Conservation (phyloP, 2,113 vertebrate genomes). For the Pangasianodon hypophthalmus region DNA sequence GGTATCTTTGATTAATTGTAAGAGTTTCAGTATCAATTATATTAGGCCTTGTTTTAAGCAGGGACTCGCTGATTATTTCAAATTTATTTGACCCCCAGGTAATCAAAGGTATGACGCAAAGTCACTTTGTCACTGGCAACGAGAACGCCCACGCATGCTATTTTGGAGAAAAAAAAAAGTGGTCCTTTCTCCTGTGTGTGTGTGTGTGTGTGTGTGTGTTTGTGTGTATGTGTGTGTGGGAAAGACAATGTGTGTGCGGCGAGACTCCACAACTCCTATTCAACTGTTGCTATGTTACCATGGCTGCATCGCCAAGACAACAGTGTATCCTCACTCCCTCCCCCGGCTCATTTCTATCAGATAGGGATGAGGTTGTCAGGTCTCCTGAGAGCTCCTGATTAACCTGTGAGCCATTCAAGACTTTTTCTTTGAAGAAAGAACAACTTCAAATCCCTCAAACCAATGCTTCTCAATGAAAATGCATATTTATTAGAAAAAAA, state of each 20-base stretch:
- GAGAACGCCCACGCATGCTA: constrained; percentile 62
- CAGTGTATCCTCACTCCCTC: constrained; percentile 56
- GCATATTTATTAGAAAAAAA: neutral
- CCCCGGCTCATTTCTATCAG: constrained; percentile 53
- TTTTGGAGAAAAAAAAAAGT: constrained; percentile 70
- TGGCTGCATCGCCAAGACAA: constrained; percentile 71
- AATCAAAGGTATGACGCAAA: constrained; percentile 59
- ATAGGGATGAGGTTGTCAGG: constrained; percentile 47
- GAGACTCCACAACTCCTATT: constrained; percentile 60
- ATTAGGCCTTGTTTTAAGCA: constrained; percentile 45
- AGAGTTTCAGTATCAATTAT: constrained; percentile 37
- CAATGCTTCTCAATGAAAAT: neutral
- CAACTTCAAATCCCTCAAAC: neutral
- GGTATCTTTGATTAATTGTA: constrained; percentile 32
- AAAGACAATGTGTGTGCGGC: constrained; percentile 29
- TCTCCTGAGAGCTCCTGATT: constrained; percentile 36
- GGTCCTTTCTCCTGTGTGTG: constrained; percentile 35
- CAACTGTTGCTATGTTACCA: constrained; percentile 70
- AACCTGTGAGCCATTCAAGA: constrained; percentile 37
- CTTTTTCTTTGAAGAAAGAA: constrained; percentile 12
- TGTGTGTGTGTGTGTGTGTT: neutral
- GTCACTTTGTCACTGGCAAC: constrained; percentile 62
- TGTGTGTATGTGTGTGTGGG: neutral
- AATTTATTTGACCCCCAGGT: constrained; percentile 55
- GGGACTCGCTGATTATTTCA: constrained; percentile 42